phyloP scores from a whole-genome alignment of 2,113 vertebrate species.

The Crypturellus undulatus region DNA sequence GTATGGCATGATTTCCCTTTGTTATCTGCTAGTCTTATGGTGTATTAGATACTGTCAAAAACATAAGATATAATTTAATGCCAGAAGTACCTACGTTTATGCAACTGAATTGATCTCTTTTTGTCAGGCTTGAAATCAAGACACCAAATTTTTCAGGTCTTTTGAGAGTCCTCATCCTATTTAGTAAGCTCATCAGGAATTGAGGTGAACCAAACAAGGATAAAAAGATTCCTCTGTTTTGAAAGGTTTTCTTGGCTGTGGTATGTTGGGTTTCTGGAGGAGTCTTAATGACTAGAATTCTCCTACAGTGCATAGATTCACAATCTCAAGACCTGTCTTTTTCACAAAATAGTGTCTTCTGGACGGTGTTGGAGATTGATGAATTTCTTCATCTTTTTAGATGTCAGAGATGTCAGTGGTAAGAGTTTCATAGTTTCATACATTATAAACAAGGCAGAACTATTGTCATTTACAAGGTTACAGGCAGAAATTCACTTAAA shows the following conservation, averaged over 20 bases:
- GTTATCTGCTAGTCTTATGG: neutral
- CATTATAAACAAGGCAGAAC: neutral
- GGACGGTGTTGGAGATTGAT: neutral
- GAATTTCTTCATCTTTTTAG: neutral
- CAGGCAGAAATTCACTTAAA: neutral
- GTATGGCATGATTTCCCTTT: neutral
- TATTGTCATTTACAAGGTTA: neutral
- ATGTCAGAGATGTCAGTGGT: neutral
- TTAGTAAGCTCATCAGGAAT: neutral
- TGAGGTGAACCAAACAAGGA: neutral
- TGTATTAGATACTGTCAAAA: neutral
- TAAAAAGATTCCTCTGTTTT: neutral
- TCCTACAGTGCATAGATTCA: neutral
- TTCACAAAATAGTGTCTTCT: neutral
- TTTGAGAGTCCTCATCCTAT: neutral
- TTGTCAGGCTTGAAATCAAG: neutral
- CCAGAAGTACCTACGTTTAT: neutral
- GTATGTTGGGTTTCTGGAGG: accelerated
- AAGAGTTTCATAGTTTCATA: neutral
- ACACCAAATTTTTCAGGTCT: neutral
- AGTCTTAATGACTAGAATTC: neutral
- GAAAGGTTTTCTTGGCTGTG: neutral
- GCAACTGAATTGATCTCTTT: neutral
- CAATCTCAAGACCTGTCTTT: neutral
- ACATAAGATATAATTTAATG: neutral